Conservation (phyloP, 2,888 invertebrate species). For the Hoplodrina ambigua region DNA sequence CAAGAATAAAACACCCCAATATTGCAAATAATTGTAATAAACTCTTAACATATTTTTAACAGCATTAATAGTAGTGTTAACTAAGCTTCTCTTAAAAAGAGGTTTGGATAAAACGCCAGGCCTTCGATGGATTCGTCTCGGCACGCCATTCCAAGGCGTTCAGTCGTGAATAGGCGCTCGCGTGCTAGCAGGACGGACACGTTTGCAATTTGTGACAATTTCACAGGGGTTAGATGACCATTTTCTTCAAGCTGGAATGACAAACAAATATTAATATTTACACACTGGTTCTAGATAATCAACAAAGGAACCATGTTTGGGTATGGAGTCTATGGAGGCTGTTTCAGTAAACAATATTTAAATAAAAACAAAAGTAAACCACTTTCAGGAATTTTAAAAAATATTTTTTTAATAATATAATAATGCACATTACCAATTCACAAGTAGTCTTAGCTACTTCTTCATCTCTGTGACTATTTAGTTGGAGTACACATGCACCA, state of each 20-base stretch:
- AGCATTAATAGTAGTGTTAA: slow-evolving; percentile 51
- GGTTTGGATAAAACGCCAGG: slow-evolving; percentile 97
- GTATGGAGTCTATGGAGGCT: not conserved
- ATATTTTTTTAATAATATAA: not conserved
- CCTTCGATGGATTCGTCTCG: slow-evolving; percentile 99
- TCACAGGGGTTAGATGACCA: slow-evolving; percentile 95
- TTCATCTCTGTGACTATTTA: slow-evolving; percentile 93
- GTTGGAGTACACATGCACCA: slow-evolving; percentile 98
- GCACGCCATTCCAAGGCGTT: slow-evolving; percentile 96
- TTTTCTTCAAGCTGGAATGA: slow-evolving; percentile 91
- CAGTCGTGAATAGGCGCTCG: slow-evolving; percentile 96
- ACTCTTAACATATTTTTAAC: slow-evolving; percentile 62
- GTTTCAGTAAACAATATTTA: too few relatives aligned
- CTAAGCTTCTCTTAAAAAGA: slow-evolving; percentile 91
- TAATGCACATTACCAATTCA: slow-evolving; percentile 87
- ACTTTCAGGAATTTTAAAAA: too few relatives aligned
- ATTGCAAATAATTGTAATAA: slow-evolving; percentile 59
- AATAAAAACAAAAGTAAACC: too few relatives aligned
- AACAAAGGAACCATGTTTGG: not conserved
- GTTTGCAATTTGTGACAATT: slow-evolving; percentile 95
- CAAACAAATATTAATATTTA: slow-evolving; percentile 14
- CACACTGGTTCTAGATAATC: not conserved
- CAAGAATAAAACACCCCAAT: slow-evolving; percentile 31
- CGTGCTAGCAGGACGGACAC: slow-evolving; percentile 97
- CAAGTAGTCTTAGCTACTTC: slow-evolving; percentile 92